Evolutionary conservation across 2,888 invertebrate genomes (phyloP), one percentile per base, ranked within the genome.

Genomic region (Acanthosoma haemorrhoidale): DNA sequence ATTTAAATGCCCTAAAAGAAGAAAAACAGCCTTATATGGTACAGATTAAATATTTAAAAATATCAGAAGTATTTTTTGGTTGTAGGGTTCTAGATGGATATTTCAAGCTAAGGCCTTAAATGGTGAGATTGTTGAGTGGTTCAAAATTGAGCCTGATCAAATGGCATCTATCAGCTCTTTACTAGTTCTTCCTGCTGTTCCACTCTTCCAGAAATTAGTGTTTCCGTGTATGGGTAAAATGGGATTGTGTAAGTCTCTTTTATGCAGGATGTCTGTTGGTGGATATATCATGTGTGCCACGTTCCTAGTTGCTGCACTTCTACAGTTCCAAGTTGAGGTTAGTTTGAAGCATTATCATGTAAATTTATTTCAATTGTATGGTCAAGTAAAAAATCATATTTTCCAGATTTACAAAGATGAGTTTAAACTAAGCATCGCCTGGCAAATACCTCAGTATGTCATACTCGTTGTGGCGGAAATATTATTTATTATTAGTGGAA

Each of bases 121-220:
- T 76, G 93, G 94, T 29, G 83, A 87, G 72, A 83, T 94, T 1
- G 21, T 21, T 70, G 89, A 90, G 0, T 82, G 74, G 15, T 90
- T 86, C 81, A 84, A 86, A 0, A 81, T 94, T 18, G 89, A 94
- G 76, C 94, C 97, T 0, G 97, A 98, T 82, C 97, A 97, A 80
- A 88, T 98, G 88, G 94, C 94, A 84, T 91, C 94, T 71, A 80
- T 94, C 2, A 96, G 96, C 81, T 95, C 96, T 0, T 78, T 94
- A 4, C 82, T 95, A 36, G 93, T 96, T 76, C 81, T 96, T 25
- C 66, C 87, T 2, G 88, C 95, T 75, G 95, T 96, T 77, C 96
- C 96, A 0, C 77, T 92, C 0, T 92, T 91, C 77, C 89, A 92
- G 79, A 84, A 87, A 69, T 84, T 82, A 2, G 83, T 96, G 68